Base-by-base conservation (phyloP, 2,888 invertebrate species). In the Nephrotoma flavescens region DNA sequence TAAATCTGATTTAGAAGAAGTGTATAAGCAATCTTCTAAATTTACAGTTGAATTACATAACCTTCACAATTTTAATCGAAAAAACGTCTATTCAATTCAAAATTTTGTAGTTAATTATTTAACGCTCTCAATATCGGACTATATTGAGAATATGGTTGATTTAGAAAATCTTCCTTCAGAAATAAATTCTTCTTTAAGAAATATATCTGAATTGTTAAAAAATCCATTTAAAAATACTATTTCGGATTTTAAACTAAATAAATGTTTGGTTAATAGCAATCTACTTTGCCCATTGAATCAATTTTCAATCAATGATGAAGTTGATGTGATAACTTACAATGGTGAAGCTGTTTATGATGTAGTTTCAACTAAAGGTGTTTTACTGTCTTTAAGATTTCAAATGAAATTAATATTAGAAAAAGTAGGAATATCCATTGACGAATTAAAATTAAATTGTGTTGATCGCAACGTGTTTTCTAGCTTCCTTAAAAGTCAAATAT, bases 371-470 rank as follows among this genome's bases (percentile, higher is more conserved):
- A 86, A 86, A 41, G 52, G 86, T 41, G 86, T 52, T 42, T 52
- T 86, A 52, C 41, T 86, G 12, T 52, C 52, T 41, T 41, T 86
- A 41, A 47, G 9, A 52, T 52, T 86, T 86, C 47, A 86, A 86
- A 86, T 86, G 52, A 86, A 86, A 86, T 52, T 41, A 41, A 52
- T 86, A 41, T 52, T 86, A 6, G 86, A 86, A 86, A 52, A 86
- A 41, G 12, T 31, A 12, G 45, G 41, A 47, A 47, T 86, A 41
- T 41, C 7, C 4, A 47, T 45, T 52, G 41, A 52, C 6, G 41
- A 41, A 41, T 9, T 52, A 41, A n/a, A 47, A 52, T 4, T 41
- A 9, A 41, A 86, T 11, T 9, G 4, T 47, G 9, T 52, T 41
- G 41, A 52, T 1, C 31, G 6, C 4, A 12, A 12, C n/a, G 47